Conservation (phyloP, 2,888 invertebrate species). For the Drosophila borealis region DNA sequence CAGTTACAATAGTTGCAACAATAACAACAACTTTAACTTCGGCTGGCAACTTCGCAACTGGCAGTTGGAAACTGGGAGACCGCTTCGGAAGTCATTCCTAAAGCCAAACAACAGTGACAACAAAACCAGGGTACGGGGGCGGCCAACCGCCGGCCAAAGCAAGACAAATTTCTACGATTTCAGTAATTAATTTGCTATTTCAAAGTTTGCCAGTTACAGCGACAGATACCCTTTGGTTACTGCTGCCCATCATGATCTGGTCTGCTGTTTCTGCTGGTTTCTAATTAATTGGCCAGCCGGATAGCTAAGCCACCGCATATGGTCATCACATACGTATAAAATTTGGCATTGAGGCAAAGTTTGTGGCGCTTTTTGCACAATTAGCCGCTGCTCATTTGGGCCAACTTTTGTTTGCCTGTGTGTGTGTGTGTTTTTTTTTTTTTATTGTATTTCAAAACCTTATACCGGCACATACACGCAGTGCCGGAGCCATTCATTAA, state of each 20-base stretch:
- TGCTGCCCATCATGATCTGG: slow-evolving; percentile 45
- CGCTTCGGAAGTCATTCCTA: slow-evolving; percentile 69
- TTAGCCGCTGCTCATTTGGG: slow-evolving; percentile 56
- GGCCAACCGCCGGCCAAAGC: slow-evolving; percentile 24
- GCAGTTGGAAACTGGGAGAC: slow-evolving; percentile 39
- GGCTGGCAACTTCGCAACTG: slow-evolving; percentile 39
- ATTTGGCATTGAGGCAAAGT: slow-evolving; percentile 33
- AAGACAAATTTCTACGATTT: slow-evolving; percentile 77
- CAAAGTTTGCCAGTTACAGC: slow-evolving; percentile 65
- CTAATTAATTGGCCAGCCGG: slow-evolving; percentile 74
- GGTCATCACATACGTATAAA: slow-evolving; percentile 24
- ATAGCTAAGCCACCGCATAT: slow-evolving; percentile 62
- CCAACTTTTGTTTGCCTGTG: slow-evolving; percentile 33
- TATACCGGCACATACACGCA: slow-evolving; percentile 14
- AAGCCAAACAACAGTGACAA: slow-evolving; percentile 72
- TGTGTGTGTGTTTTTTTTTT: slow-evolving; percentile 1
- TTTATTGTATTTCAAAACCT: slow-evolving; percentile 46
- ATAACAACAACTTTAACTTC: slow-evolving; percentile 26
- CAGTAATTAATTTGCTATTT: slow-evolving; percentile 79
- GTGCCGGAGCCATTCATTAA: slow-evolving; percentile 46
- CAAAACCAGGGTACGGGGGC: slow-evolving; percentile 10
- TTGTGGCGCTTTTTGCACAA: slow-evolving; percentile 66
- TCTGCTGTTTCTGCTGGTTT: slow-evolving; percentile 51
- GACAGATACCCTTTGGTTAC: slow-evolving; percentile 52
- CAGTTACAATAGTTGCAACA: slow-evolving; percentile 17